Base-by-base conservation (phyloP, 2,113 vertebrate genomes). In the Taurulus bubalis region DNA sequence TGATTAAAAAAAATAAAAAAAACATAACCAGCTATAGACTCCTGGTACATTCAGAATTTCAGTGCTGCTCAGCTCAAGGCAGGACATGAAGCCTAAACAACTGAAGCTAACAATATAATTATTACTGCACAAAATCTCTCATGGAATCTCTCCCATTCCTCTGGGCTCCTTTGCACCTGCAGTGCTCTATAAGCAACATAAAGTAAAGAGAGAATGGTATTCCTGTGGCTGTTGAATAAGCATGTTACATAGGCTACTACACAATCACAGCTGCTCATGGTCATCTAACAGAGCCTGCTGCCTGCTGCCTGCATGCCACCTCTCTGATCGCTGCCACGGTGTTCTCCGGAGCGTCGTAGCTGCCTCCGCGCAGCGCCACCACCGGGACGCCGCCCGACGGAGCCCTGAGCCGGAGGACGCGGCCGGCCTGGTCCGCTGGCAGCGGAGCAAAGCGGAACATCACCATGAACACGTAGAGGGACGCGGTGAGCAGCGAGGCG, bases 341-440 rank as follows among this genome's bases (percentile, higher is more conserved):
- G 95, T 98, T 98, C 94, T 98, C 98, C 18, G 97, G 97, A 1
- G 97, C 97, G 74, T 98, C 97, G 91, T 98, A 95, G 6, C 95
- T 91, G 1, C 96, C 97, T 20, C 95, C 97, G 53, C 97, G 96
- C 85, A 97, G 97, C 64, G 97, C 97, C 85, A 99, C 94, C 81
- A 93, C 94, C 8, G 95, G 89, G 6, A 95, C 85, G 66, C 87
- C 77, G 51, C 90, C 69, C 1, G 84, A 32, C 3, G 74, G 80
- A 62, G 81, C 81, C 28, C 68, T 36, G 56, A 96, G 96, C 88
- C 93, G 94, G 64, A 98, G 92, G 65, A 97, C 95, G 68, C 95
- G 94, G 65, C 89, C 86, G 10, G 94, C 96, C 79, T 95, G 93
- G 84, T 93, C 88, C 16, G 84, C 65, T 0, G 95, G 90, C 36